These are phyloP conservation scores for Propithecus deckenii DNA, from an alignment of 2,797 vertebrate genomes.

Conservation along the genomic window DNA sequence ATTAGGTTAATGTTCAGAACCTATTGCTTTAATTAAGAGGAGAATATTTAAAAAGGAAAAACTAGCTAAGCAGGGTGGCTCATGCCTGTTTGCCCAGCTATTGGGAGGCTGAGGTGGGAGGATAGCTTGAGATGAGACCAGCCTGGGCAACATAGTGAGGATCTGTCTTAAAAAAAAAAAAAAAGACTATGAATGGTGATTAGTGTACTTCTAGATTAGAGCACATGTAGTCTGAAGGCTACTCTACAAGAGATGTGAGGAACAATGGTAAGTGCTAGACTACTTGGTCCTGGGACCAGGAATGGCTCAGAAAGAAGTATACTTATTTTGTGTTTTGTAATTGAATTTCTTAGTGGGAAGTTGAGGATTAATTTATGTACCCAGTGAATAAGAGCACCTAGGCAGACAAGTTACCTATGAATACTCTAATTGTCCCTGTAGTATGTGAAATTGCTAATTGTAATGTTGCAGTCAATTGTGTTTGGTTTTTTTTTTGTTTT, in stretches of 20 bases:
- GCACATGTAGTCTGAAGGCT: neutral
- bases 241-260: neutral
- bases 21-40: slow-evolving; percentile 1
- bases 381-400: neutral
- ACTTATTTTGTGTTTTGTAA: neutral
- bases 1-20: slow-evolving; percentile 28
- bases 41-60: slow-evolving; percentile 32
- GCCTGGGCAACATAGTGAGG: no score
- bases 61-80: no score
- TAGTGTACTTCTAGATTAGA: neutral
- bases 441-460: neutral
- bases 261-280: neutral
- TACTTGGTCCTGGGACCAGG: neutral
- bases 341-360: neutral
- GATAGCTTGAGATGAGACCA: no score
- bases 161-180: neutral
- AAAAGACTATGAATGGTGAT: neutral
- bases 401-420: neutral
- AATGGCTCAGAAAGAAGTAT: neutral
- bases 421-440: neutral
- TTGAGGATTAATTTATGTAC: slow-evolving; percentile 37
- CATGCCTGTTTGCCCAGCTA: no score
- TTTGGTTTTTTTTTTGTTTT: neutral
- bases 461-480: neutral
- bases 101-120: no score